Conservation (phyloP, 2,113 vertebrate genomes). For the Macaca mulatta region DNA sequence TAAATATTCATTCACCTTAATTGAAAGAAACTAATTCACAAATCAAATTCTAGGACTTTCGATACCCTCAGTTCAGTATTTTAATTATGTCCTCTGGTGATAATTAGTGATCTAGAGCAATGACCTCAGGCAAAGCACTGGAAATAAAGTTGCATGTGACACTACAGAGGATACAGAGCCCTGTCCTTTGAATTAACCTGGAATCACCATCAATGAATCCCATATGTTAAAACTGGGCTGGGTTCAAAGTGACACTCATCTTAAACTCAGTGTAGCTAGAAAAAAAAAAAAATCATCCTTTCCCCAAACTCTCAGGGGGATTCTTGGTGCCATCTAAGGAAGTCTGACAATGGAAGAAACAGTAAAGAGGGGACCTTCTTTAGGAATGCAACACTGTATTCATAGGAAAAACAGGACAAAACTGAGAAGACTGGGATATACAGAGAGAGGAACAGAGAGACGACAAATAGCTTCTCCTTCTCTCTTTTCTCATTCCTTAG, state of each 20-base stretch:
- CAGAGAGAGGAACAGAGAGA: not conserved
- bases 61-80: constrained; percentile 19
- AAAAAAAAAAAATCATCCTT: not conserved
- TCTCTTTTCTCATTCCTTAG: not conserved
- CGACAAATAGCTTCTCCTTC: not conserved
- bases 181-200: constrained; percentile 20
- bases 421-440: not conserved
- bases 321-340: not conserved
- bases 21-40: constrained; percentile 70
- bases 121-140: constrained; percentile 53
- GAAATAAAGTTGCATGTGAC: constrained; percentile 6
- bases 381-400: not conserved
- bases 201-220: not conserved
- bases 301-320: not conserved
- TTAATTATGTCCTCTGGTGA: constrained; percentile 73
- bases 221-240: not conserved
- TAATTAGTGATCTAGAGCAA: constrained; percentile 64
- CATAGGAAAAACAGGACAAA: not conserved
- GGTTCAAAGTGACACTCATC: not conserved
- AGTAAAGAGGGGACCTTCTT: not conserved
- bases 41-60: constrained; percentile 56
- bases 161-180: constrained; percentile 3
- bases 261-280: not conserved
- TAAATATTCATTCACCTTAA: constrained; percentile 74
- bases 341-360: not conserved